These are phyloP conservation scores for Penelope pileata DNA, from an alignment of 2,113 vertebrate species.

Conservation along the genomic window DNA sequence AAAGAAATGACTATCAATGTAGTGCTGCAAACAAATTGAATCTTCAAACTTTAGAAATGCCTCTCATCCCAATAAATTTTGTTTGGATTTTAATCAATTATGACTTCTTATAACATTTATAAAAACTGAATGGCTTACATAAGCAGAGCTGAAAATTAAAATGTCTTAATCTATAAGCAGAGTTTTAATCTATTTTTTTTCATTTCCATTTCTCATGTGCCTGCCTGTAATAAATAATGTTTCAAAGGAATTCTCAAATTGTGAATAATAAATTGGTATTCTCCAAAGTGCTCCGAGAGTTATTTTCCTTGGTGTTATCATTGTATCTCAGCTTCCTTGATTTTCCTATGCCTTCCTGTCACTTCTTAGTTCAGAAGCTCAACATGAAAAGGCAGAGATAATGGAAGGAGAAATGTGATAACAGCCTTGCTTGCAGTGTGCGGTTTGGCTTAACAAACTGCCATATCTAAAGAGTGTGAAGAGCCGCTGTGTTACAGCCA, in stretches of 20 bases:
- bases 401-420: background rate
- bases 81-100: slow-evolving; percentile 25
- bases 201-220: background rate
- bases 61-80: slow-evolving; percentile 3
- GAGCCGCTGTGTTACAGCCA: background rate
- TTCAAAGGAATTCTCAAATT: background rate
- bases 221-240: background rate
- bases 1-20: background rate
- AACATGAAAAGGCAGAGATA: background rate
- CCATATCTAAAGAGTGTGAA: background rate
- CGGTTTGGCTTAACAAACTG: background rate
- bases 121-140: background rate
- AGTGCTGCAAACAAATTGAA: background rate
- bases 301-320: background rate
- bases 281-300: background rate
- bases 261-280: slow-evolving; percentile 10
- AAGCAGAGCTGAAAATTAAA: slow-evolving; percentile 42
- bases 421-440: background rate
- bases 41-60: background rate
- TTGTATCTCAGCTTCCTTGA: background rate
- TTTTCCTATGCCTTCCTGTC: background rate
- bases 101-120: background rate
- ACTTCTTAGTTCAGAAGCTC: background rate
- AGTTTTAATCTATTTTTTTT: background rate
- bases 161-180: background rate